A percentile compares a stretch with the other conserved stretches of the same genome.
These are phyloP conservation scores for Triops longicaudatus DNA, from an alignment of 1,140 invertebrate species.

Conservation along the genomic window DNA sequence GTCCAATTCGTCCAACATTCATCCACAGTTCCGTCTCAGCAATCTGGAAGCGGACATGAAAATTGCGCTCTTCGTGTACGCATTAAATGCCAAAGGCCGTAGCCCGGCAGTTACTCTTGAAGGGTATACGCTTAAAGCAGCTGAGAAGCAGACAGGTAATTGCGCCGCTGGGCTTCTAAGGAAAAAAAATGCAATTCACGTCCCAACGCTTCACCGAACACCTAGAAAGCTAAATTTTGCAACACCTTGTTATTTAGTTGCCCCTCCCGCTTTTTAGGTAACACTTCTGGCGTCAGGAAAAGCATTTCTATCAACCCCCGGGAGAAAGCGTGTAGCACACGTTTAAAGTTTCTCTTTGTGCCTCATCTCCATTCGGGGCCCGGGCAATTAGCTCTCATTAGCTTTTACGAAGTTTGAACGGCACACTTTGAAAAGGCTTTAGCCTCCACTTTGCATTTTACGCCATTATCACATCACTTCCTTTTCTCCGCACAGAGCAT, in stretches of 20 bases:
- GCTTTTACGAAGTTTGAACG: background rate
- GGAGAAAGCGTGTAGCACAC: background rate
- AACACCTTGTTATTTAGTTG: background rate
- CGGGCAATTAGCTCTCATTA: constrained; percentile 6
- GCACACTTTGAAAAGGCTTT: constrained; percentile 12
- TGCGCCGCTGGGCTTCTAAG: constrained; percentile 30
- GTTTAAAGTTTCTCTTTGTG: background rate
- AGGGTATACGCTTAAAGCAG: constrained; percentile 59
- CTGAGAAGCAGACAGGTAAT: constrained; percentile 71
- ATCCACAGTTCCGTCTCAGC: constrained; percentile 56
- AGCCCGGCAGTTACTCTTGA: constrained; percentile 51
- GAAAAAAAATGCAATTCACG: background rate
- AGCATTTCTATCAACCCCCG: background rate
- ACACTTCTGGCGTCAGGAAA: background rate
- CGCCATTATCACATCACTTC: background rate
- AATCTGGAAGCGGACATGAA: constrained; percentile 58
- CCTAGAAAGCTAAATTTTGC: background rate
- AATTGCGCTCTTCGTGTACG: constrained; percentile 62
- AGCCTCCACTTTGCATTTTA: background rate
- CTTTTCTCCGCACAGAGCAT: background rate
- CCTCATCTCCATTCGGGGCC: background rate
- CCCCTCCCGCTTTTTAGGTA: background rate
- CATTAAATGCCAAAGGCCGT: constrained; percentile 72
- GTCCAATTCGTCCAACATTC: constrained; percentile 54
- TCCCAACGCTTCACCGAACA: background rate